Evolutionary conservation across 2,888 invertebrate genomes (phyloP), one percentile per base, ranked within the genome.

Genomic region (Cephus sareptanus): DNA sequence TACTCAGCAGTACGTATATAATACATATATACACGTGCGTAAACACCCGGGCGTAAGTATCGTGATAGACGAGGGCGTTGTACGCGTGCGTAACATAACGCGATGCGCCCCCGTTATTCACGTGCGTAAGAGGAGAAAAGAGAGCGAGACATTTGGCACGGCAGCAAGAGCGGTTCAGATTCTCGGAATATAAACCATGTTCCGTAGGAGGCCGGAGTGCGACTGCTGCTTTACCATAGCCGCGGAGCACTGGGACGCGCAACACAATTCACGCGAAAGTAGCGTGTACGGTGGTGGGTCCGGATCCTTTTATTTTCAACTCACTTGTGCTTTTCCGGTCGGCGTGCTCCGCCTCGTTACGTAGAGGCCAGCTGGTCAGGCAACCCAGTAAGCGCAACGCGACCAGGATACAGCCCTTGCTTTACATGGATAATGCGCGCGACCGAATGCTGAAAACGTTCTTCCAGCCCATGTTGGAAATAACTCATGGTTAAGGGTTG

Each of bases 371-470:
- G 56, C 23, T 56, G 23, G 56, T 23, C 56, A 56, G 56, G 15
- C 56, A 56, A 12, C 35, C 23, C 56, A 23, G 56, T 56, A 56
- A 23, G 56, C 56, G 23, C 56, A 56, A 6, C 23, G 23, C 56
- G 23, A 56, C 56, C 9, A 23, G 56, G 9, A 23, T 31, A 71
- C 12, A 12, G 33, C 12, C 71, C 13, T 71, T 71, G 71, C 71
- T 79, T 81, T 83, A 77, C 79, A 75, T 70, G 79, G 76, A 76
- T 79, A 82, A 83, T 71, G 76, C 6, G 76, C 6, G 56, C 83
- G 79, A 80, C 79, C 81, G 77, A 82, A 80, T 77, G 78, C 77
- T 79, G 79, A 81, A 82, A 84, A 84, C 83, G 81, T 81, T 82
- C 83, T 82, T 82, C 81, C 79, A 70, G 75, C 76, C 56, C 75